Base-by-base conservation (phyloP, 2,888 invertebrate species). In the Drosophila setosimentum region DNA sequence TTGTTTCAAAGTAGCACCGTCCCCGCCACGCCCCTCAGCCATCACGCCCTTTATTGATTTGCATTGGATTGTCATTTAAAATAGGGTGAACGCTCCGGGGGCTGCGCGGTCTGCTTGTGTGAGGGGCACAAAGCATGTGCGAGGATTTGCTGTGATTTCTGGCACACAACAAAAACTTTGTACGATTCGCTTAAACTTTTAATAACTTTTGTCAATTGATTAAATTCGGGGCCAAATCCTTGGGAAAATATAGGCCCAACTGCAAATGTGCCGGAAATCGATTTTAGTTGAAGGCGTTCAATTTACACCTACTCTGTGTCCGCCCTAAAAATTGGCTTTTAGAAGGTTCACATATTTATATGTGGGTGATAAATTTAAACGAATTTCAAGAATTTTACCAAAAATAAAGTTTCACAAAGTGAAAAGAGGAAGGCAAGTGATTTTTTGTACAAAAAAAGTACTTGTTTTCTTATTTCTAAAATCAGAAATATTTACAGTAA, bases 161-260 rank as follows among this genome's bases (percentile, higher is more conserved):
- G 72, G 58, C 73, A 53, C 57, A 59, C 54, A 80, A 67, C 68
- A 64, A 49, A 45, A 70, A 79, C 65, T 84, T 77, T 74, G 62
- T 62, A 29, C 77, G 82, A 70, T 73, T 77, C 75, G 76, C 78
- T 85, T 73, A 89, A 85, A 85, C 73, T 85, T 85, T 89, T 85
- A 85, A 85, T 85, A 89, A 89, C 85, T 89, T 85, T 85, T 89
- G 89, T 89, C 88, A 87, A 89, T 85, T 85, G 85, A 89, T 89
- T 85, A 73, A 63, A 54, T 68, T 57, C 16, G 48, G 66, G 21
- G n/a, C 48, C 49, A 58, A 57, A 24, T 24, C 58, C 58, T 32
- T n/a, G 48, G 37, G 10, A 55, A 35, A 57, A 53, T 70, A 29
- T 64, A 53, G 45, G 76, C 58, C 68, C 13, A 45, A 32, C 48